These are phyloP conservation scores for Gastrophryne carolinensis DNA, from an alignment of 2,797 vertebrate species.

Conservation along the genomic window DNA sequence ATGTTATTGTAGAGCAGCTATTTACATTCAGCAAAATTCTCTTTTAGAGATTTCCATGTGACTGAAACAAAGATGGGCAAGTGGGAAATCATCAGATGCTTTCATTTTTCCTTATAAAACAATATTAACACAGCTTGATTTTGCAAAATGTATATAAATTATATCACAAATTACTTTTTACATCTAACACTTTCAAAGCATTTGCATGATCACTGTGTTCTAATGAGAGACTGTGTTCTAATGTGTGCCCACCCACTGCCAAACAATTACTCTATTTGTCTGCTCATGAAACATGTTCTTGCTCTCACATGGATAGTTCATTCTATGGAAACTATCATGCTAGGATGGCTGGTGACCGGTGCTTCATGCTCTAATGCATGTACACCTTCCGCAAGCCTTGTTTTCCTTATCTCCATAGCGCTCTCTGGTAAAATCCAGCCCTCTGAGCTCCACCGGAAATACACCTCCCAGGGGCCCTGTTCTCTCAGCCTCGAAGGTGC, in stretches of 20 bases:
- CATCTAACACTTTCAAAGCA: slow-evolving; percentile 1
- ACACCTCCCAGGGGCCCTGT: no score
- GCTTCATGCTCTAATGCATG: no score
- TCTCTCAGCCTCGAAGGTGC: no score
- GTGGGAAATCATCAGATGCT: neutral
- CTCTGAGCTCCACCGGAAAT: no score
- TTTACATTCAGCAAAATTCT: neutral
- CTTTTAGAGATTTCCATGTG: slow-evolving; percentile 18
- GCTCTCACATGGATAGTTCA: no score
- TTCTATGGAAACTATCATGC: no score
- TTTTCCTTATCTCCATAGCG: no score
- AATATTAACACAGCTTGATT: slow-evolving; percentile 14
- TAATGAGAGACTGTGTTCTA: neutral
- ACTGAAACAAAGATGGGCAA: neutral
- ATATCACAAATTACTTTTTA: slow-evolving; percentile 12
- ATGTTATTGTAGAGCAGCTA: neutral
- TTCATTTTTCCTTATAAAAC: slow-evolving; percentile 7
- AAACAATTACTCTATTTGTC: neutral
- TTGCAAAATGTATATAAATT: slow-evolving; percentile 11
- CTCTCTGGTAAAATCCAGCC: no score
- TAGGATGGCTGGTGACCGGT: no score
- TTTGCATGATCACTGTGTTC: neutral
- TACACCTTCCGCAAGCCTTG: no score
- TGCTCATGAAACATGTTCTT: no score
- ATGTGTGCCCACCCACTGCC: neutral